A percentile compares a stretch with the other conserved stretches of the same genome.
phyloP scores from a whole-genome alignment of 2,797 vertebrate species.

The Silurus lanzhouensis region DNA sequence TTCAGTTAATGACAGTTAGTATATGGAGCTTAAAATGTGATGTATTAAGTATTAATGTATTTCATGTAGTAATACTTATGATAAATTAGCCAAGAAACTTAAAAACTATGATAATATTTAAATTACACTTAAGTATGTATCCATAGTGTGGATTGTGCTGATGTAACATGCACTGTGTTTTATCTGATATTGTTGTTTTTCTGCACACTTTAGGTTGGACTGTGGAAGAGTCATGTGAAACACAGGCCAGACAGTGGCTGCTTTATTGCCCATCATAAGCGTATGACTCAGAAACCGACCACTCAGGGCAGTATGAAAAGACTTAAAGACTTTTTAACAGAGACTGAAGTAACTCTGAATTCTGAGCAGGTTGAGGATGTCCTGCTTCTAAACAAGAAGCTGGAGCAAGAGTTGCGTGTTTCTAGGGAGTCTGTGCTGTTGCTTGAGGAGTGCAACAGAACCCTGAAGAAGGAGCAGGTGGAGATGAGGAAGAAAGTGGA shows the following conservation, averaged over 20 bases:
- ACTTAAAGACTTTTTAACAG: conserved; percentile 77
- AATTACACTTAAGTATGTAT: neutral
- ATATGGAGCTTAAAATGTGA: neutral
- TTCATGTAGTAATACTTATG: neutral
- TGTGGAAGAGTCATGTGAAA: conserved; percentile 85
- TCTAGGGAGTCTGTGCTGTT: conserved; percentile 73
- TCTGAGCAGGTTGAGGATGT: conserved; percentile 79
- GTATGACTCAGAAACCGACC: conserved; percentile 57
- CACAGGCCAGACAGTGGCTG: conserved; percentile 76
- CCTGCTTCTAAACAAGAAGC: conserved; percentile 76
- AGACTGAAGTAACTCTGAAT: conserved; percentile 77
- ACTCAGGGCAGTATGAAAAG: conserved; percentile 61
- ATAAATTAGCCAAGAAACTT: neutral
- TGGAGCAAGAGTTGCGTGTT: conserved; percentile 82
- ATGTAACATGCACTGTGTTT: neutral
- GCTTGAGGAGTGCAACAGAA: conserved; percentile 81
- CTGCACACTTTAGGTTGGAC: conserved; percentile 78
- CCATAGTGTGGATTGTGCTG: neutral
- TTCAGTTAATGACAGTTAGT: neutral
- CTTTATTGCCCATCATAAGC: conserved; percentile 68
- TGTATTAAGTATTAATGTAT: neutral
- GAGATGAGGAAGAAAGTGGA: conserved; percentile 86
- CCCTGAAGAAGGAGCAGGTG: conserved; percentile 80
- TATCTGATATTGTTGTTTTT: neutral
- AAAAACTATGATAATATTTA: neutral